These are phyloP conservation scores for Heliothis subflexa DNA, from an alignment of 1,140 invertebrate genomes.

Conservation along the genomic window DNA sequence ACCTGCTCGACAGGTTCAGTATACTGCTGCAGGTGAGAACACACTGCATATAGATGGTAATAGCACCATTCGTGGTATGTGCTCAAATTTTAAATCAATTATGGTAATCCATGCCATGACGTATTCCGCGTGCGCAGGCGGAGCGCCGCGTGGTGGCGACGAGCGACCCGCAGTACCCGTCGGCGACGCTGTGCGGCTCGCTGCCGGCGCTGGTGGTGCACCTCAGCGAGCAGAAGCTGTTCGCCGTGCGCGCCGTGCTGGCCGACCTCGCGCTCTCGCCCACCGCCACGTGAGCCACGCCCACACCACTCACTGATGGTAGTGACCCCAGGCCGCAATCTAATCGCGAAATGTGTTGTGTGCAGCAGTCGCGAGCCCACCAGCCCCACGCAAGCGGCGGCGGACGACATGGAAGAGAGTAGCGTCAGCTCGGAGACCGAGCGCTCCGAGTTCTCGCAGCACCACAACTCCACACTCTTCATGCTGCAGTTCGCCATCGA, in stretches of 20 bases:
- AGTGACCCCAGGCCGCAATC: background rate
- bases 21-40: constrained; percentile 91
- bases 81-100: too few relatives aligned
- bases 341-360: background rate
- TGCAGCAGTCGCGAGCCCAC: constrained; percentile 41
- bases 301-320: background rate
- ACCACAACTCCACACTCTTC: constrained; percentile 89
- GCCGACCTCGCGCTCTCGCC: constrained; percentile 62
- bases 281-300: background rate
- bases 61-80: too few relatives aligned
- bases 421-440: constrained; percentile 76
- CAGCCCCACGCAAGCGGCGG: constrained; percentile 50
- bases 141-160: constrained; percentile 93
- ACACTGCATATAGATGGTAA: too few relatives aligned
- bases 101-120: background rate
- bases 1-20: constrained; percentile 96
- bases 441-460: constrained; percentile 85
- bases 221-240: constrained; percentile 95
- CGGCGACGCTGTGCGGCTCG: constrained; percentile 92
- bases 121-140: constrained; percentile 79
- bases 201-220: constrained; percentile 95
- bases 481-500: constrained; percentile 95
- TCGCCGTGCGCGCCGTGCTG: constrained; percentile 87
- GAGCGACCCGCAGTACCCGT: constrained; percentile 94
- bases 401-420: constrained; percentile 60